A percentile compares a stretch with the other conserved stretches of the same genome.
Evolutionary conservation across 1,140 invertebrate species (phyloP).

Genomic region (Littorina saxatilis): DNA sequence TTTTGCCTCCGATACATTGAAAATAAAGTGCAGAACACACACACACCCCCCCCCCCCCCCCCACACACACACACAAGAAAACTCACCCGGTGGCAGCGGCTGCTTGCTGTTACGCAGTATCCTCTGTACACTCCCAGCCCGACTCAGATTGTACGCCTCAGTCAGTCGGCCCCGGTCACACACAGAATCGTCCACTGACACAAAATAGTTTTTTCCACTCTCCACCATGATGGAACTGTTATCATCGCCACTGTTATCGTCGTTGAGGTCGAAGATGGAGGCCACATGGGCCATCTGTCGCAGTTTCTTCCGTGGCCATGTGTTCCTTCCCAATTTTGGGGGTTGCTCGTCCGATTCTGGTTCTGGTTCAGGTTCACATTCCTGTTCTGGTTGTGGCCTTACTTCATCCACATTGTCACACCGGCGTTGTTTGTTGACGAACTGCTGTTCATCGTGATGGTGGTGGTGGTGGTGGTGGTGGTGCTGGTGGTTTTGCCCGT

Average conservation of each 20-base stretch:
- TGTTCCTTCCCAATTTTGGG: conserved; percentile 48
- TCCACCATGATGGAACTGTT: not conserved
- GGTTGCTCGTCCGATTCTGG: not conserved
- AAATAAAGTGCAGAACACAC: not conserved
- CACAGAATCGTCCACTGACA: conserved; percentile 45
- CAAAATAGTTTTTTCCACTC: conserved; percentile 39
- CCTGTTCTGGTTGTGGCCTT: not conserved
- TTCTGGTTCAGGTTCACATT: not conserved
- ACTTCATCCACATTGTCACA: not conserved
- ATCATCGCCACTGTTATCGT: conserved; percentile 15
- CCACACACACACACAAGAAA: not conserved
- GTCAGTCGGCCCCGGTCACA: conserved; percentile 4
- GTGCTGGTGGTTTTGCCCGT: not conserved
- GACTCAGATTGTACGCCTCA: not conserved
- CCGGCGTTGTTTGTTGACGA: not conserved
- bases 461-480: not conserved
- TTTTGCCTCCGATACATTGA: no score
- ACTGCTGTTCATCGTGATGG: not conserved
- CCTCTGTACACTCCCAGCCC: not conserved
- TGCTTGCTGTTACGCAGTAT: conserved; percentile 29
- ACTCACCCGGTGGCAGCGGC: conserved; percentile 36
- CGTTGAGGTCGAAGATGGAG: conserved; percentile 27
- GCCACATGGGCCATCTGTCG: conserved; percentile 38
- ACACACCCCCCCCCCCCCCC: not conserved
- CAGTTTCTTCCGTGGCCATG: conserved; percentile 58